phyloP scores from a whole-genome alignment of 2,797 vertebrate species.

The Carcharodon carcharias region DNA sequence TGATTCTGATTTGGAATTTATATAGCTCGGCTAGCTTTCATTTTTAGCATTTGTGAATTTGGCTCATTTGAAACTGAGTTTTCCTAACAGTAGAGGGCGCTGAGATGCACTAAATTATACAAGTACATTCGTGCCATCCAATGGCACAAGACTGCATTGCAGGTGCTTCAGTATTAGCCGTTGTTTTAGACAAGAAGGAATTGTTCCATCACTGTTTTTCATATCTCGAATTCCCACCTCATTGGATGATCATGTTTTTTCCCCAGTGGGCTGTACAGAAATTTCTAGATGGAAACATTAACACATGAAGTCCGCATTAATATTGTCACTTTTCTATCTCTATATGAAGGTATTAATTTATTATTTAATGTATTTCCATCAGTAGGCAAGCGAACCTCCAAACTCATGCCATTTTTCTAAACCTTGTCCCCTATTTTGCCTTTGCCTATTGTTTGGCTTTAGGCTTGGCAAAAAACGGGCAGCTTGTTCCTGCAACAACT shows the following conservation, averaged over 20 bases:
- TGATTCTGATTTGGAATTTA: neutral
- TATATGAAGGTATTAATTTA: neutral
- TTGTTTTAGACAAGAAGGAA: neutral
- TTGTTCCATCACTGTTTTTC: neutral
- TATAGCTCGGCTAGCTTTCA: neutral
- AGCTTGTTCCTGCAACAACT: neutral
- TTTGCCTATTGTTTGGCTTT: neutral
- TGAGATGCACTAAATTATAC: neutral
- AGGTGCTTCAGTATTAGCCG: neutral
- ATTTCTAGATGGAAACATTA: neutral
- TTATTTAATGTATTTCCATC: neutral
- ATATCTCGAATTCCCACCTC: neutral
- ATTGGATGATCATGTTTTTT: neutral
- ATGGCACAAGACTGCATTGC: neutral
- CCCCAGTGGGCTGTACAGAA: neutral
- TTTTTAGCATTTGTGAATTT: neutral
- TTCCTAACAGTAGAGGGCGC: neutral
- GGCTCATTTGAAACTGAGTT: neutral
- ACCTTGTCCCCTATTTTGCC: neutral
- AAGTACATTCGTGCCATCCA: neutral
- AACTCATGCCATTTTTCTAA: neutral
- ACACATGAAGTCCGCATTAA: neutral
- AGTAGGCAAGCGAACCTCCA: neutral
- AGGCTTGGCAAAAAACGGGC: neutral
- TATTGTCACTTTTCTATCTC: neutral